Evolutionary conservation across 2,797 vertebrate genomes (phyloP).

Genomic region (Pteropus rufus): DNA sequence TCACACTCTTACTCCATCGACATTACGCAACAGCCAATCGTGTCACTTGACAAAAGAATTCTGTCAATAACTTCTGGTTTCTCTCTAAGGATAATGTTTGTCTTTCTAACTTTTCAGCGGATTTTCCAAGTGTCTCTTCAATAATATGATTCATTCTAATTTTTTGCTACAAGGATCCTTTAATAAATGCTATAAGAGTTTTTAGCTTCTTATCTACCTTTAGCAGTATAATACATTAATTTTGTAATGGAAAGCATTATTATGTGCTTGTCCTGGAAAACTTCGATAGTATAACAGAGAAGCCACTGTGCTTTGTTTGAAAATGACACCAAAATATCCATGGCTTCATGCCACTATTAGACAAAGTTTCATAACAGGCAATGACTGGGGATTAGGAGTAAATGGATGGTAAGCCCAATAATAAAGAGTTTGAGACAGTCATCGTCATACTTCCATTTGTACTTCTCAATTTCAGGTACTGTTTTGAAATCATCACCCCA

Average conservation of each 20-base stretch:
- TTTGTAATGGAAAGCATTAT: constrained; percentile 30
- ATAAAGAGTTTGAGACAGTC: background rate
- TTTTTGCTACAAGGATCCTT: background rate
- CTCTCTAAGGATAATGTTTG: background rate
- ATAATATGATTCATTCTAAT: constrained; percentile 18
- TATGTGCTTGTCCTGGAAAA: constrained; percentile 21
- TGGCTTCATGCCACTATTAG: constrained; percentile 52
- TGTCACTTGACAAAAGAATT: constrained; percentile 32
- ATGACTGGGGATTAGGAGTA: background rate
- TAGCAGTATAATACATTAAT: background rate
- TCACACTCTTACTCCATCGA: background rate
- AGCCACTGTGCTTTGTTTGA: constrained; percentile 72
- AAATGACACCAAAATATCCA: constrained; percentile 61
- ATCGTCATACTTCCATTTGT: background rate
- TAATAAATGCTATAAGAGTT: background rate
- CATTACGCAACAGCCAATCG: background rate
- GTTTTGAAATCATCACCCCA: background rate
- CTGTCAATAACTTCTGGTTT: constrained; percentile 12
- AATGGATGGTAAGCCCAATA: background rate
- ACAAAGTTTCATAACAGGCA: constrained; percentile 42
- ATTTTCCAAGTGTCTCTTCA: constrained; percentile 45
- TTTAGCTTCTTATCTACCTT: background rate
- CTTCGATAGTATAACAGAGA: constrained; percentile 55
- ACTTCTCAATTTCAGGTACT: background rate
- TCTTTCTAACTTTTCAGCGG: background rate